Percentiles rank a stretch among this genome's conserved stretches.
Evolutionary conservation across 1,140 invertebrate species (phyloP).

Genomic region (Hypsibius dujardini): DNA sequence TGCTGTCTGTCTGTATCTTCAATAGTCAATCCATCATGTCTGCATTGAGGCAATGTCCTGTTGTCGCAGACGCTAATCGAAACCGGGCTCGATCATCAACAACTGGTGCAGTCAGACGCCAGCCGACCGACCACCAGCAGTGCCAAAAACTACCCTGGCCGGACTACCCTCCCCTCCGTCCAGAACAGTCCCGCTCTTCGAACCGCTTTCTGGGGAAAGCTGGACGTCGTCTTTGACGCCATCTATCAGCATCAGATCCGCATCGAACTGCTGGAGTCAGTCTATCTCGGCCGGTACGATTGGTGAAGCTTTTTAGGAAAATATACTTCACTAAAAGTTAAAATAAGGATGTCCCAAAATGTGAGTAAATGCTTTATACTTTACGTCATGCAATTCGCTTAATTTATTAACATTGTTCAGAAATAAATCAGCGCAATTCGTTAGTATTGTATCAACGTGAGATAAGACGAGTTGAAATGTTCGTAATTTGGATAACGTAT

Average conservation of each 20-base stretch:
- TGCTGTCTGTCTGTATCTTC: not conserved
- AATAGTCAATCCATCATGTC: not conserved
- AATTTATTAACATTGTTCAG: too few relatives aligned
- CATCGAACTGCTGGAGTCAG: constrained; percentile 13
- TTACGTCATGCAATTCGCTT: too few relatives aligned
- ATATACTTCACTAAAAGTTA: too few relatives aligned
- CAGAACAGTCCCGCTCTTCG: not conserved
- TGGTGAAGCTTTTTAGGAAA: too few relatives aligned
- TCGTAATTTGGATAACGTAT: too few relatives aligned
- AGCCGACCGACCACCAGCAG: not conserved
- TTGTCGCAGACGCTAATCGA: not conserved
- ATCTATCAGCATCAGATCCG: not conserved
- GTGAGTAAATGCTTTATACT: too few relatives aligned
- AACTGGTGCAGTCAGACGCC: not conserved
- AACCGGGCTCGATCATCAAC: not conserved
- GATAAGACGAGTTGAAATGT: too few relatives aligned
- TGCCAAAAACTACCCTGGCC: not conserved
- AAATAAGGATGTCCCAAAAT: too few relatives aligned
- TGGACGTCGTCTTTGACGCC: not conserved
- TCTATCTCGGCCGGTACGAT: not conserved
- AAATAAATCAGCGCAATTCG: too few relatives aligned
- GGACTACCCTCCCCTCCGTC: constrained; percentile 10
- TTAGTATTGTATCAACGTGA: too few relatives aligned
- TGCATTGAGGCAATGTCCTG: not conserved
- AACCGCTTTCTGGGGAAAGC: not conserved